Evolutionary conservation across 2,797 vertebrate genomes (phyloP), one percentile per base, ranked within the genome.

Genomic region (Parauchenoglanis ngamensis): DNA sequence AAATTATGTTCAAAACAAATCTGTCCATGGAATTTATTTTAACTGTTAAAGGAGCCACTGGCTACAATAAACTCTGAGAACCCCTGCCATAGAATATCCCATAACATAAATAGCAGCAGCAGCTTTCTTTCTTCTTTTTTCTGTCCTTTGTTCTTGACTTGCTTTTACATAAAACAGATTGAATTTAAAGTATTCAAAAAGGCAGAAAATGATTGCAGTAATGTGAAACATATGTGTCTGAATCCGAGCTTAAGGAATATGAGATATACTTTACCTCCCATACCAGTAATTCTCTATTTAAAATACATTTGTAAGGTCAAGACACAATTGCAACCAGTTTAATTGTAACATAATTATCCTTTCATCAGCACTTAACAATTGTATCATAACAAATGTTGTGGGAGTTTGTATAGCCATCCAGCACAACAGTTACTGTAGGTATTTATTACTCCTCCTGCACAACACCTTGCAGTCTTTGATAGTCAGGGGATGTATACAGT

Each of bases 281-380:
- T 57, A 78, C 10, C 76, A 56, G 76, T 57, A 31, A 57, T 78
- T 81, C 79, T 63, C 19, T 13, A 40, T 61, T 80, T 81, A 46
- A 81, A 81, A 81, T 81, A 11, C 40, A 81, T 57, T 25, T 63
- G 79, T 46, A 63, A 81, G 57, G 79, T 63, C 79, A 81, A 81
- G 7, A 19, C 31, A 80, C 12, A n/a, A 44, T 15, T 81, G 59
- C 40, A 63, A 46, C 25, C 79, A 63, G 57, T 81, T 81, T 81
- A 63, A 81, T 81, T 81, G 57, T 63, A 81, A n/a, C 23, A 21
- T 65, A 49, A 49, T 82, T 82, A 52, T 82, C 44, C 25, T 31
- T 82, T 82, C 61, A 82, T 67, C 65, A 81, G 23, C 40, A 81
- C 13, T 63, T 81, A n/a, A 46, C 23, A 68, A 35, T 17, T 54